Evolutionary conservation across 2,888 invertebrate species (phyloP).

Genomic region (Eremobia ochroleuca): DNA sequence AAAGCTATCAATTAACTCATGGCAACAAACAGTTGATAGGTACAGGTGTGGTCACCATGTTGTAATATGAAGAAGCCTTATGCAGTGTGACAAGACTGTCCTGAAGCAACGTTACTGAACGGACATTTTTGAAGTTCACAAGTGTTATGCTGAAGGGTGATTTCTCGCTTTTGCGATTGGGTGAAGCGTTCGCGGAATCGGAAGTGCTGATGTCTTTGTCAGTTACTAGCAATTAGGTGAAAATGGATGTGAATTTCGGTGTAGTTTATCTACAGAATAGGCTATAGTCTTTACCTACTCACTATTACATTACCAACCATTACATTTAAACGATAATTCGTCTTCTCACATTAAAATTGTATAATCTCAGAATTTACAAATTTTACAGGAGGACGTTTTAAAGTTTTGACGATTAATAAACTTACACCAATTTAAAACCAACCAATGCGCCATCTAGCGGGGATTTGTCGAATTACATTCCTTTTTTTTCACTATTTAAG

Average conservation of each 20-base stretch:
- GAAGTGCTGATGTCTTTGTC: neutral
- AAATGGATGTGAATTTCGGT: neutral
- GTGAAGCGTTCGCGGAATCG: neutral
- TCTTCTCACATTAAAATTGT: too few relatives aligned
- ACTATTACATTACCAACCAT: neutral
- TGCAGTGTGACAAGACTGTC: slow-evolving; percentile 8
- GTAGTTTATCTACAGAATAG: neutral
- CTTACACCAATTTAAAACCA: too few relatives aligned
- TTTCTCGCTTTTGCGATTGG: too few relatives aligned
- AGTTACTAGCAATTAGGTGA: neutral
- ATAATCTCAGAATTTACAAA: too few relatives aligned
- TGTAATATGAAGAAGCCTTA: slow-evolving; percentile 51
- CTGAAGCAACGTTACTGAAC: neutral
- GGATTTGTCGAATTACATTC: too few relatives aligned
- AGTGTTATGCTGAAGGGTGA: neutral
- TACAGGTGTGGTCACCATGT: slow-evolving; percentile 33
- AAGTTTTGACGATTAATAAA: too few relatives aligned
- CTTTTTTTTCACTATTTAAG: too few relatives aligned
- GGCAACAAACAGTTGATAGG: slow-evolving; percentile 15
- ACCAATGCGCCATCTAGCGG: too few relatives aligned
- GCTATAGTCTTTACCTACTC: neutral
- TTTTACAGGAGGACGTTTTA: too few relatives aligned
- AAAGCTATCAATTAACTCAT: slow-evolving; percentile 42
- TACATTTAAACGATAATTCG: neutral
- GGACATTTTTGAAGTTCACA: neutral